Percentiles rank a stretch among this genome's conserved stretches.
These are phyloP conservation scores for Cetoscarus ocellatus DNA, from an alignment of 2,797 vertebrate genomes.

Conservation along the genomic window DNA sequence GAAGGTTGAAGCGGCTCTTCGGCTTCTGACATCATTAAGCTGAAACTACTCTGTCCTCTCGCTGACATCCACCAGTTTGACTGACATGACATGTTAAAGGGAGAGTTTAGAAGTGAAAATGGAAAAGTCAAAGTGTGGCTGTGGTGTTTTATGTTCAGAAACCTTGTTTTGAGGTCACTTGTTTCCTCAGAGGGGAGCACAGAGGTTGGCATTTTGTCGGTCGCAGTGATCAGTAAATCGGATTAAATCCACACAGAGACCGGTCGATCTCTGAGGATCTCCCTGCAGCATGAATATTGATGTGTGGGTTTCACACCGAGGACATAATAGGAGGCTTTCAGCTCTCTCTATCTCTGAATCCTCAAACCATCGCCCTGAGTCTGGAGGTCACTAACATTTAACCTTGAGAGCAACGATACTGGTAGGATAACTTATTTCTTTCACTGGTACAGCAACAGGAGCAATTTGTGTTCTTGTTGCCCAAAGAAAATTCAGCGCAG, in stretches of 20 bases:
- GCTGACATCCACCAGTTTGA: slow-evolving; percentile 39
- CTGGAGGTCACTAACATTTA: slow-evolving; percentile 53
- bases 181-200: slow-evolving; percentile 38
- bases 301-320: slow-evolving; percentile 50
- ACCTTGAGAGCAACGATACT: slow-evolving; percentile 38
- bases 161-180: slow-evolving; percentile 50
- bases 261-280: slow-evolving; percentile 56
- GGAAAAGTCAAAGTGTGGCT: slow-evolving; percentile 12
- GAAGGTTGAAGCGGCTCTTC: slow-evolving; percentile 42
- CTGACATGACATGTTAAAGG: slow-evolving; percentile 15
- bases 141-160: slow-evolving; percentile 45
- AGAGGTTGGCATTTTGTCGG: slow-evolving; percentile 58
- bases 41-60: slow-evolving; percentile 32
- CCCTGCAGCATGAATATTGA: slow-evolving; percentile 71
- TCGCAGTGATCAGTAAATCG: slow-evolving; percentile 69
- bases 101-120: slow-evolving; percentile 6
- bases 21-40: slow-evolving; percentile 58
- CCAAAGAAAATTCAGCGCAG: too few species aligned
- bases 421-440: too few species aligned
- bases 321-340: slow-evolving; percentile 66
- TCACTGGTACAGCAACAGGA: too few species aligned
- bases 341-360: slow-evolving; percentile 51
- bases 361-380: slow-evolving; percentile 40
- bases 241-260: slow-evolving; percentile 74
- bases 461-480: too few species aligned